Evolutionary conservation across 2,797 vertebrate species (phyloP), one percentile per base, ranked within the genome.

Genomic region (Mycteria americana): DNA sequence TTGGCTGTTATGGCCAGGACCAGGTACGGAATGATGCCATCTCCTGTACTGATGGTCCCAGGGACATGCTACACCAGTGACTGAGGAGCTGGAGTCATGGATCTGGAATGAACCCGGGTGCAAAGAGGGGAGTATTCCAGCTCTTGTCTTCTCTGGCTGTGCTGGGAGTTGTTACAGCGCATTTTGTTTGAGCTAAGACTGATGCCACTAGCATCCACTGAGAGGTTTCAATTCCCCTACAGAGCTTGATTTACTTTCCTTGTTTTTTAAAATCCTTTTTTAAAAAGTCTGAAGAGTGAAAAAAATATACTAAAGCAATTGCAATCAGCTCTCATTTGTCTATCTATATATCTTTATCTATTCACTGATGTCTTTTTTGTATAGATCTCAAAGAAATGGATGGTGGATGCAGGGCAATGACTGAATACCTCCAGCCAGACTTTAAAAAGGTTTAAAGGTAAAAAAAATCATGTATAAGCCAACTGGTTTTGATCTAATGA

Each of bases 51-150:
- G 25, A 11, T 30, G 13, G 16, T 46, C 35, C 16, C 35, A 39
- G 14, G 15, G 21, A 2, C 10, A 25, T 0, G 1, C 8, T 46
- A 19, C 11, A 28, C 8, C 30, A 22, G 35, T 35, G 60, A 35
- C 27, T 59, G 31, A 74, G 57, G 14, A 83, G n/a, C 5, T 70
- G n/a, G 18, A 78, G 11, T 43, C 21, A 18, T 50, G 18, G 50
- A 25, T 60, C 27, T 69, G 23, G 33, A 87, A 41, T 33, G 53
- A 93, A 68, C 9, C 19, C 1, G 25, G 28, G 18, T 85, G 30
- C 54, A 86, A 88, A 77, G 37, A 70, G 5, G 10, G 22, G 7
- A 81, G 6, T 28, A 46, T 63, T 84, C 9, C 39, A 90, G 30
- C 6, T 79, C 16, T 75, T 67, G 25, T 24, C 25, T 80, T 75